A percentile compares a stretch with the other conserved stretches of the same genome.
These are phyloP conservation scores for Capreolus pygargus DNA, from an alignment of 2,113 vertebrate species.

Conservation along the genomic window DNA sequence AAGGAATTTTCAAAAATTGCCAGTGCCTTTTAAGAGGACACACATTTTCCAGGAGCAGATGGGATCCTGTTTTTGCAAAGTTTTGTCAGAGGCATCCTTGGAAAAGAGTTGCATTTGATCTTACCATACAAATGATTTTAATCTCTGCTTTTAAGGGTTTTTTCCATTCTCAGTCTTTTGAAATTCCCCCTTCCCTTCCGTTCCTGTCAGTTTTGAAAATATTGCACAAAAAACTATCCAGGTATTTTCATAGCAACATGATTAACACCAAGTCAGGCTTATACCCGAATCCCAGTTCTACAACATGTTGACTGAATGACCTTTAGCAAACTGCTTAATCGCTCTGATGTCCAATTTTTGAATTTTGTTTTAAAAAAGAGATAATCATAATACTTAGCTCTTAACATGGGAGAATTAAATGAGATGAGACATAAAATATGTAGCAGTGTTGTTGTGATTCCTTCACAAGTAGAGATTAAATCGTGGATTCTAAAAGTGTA, in stretches of 20 bases:
- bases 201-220: not conserved
- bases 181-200: not conserved
- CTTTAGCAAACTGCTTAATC: not conserved
- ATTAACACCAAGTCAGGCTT: not conserved
- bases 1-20: slow-evolving; percentile 13
- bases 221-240: not conserved
- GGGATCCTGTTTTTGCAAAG: not conserved
- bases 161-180: not conserved
- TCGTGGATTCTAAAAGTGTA: not conserved
- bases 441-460: not conserved
- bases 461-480: not conserved
- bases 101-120: not conserved
- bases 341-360: not conserved
- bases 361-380: not conserved
- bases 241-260: not conserved
- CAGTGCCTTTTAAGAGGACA: not conserved
- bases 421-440: not conserved
- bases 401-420: not conserved
- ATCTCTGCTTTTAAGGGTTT: not conserved
- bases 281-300: not conserved
- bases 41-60: slow-evolving; percentile 29
- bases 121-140: not conserved
- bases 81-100: slow-evolving; percentile 18
- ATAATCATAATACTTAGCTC: not conserved
- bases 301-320: not conserved